Evolutionary conservation across 2,113 vertebrate species (phyloP), one percentile per base, ranked within the genome.

Genomic region (Pantherophis guttatus): DNA sequence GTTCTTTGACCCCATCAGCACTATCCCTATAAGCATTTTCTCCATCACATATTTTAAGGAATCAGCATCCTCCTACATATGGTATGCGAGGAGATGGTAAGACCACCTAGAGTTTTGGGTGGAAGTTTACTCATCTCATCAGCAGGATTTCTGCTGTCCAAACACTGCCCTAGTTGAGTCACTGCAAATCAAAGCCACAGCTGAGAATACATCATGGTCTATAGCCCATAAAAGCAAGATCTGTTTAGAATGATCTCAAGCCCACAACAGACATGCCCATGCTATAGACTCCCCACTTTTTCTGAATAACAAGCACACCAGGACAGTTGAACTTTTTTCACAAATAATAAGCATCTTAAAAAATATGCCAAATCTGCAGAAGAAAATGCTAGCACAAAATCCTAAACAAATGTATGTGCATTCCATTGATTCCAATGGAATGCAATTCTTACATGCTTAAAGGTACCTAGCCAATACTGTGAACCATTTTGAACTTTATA

Each of bases 81-180:
- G 90, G 52, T 12, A 81, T 89, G 62, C 53, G 44, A 26, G 0
- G 29, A 93, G 65, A 90, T 1, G 2, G 0, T 58, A 91, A 93
- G 15, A 94, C 89, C 94, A 95, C 88, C 55, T 88, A 70, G 26
- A 92, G 81, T 87, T 33, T 86, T 0, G 88, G 29, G 90, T 85
- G 91, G 0, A 81, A 94, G 53, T 39, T 92, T 81, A 95, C 21
- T 15, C 24, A 23, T 33, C 81, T 93, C 0, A 89, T 0, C 0
- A 92, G 24, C 54, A 52, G 81, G 91, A 39, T 17, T 90, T 93
- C 23, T 93, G 24, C 81, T 95, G 26, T 1, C 93, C 91, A 94
- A 95, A 93, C 48, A 87, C 5, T 89, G 90, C 44, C 93, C 85
- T 44, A 96, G 86, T 93, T 93, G 88, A 55, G 94, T 95, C 92